Conservation (phyloP, 53 echinoderm and acorn worm genomes). For the Luidia sarsii region DNA sequence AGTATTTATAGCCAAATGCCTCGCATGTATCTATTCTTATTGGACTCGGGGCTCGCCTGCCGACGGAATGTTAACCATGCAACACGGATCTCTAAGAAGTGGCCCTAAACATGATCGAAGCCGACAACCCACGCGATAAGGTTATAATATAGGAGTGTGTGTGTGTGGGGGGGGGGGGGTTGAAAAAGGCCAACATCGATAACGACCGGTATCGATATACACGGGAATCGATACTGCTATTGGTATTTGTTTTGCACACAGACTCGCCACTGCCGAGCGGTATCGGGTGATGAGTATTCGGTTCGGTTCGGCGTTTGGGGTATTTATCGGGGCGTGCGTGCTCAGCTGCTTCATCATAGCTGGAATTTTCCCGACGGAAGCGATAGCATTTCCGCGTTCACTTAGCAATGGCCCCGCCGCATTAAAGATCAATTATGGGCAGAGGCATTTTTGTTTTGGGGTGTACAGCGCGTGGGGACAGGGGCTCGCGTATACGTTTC, state of each 20-base stretch:
- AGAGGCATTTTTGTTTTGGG: no score
- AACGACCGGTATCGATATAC: background rate
- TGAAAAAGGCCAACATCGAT: background rate
- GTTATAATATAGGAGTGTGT: background rate
- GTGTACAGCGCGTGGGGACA: no score
- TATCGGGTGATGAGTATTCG: no score
- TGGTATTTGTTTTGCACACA: no score
- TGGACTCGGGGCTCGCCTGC: no score
- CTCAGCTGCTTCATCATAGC: background rate
- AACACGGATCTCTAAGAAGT: background rate
- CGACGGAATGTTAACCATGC: slow-evolving; percentile 9
- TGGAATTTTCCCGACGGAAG: slow-evolving; percentile 33
- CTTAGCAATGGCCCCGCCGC: no score
- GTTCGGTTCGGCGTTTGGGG: no score
- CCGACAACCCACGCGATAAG: background rate
- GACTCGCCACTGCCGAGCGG: no score
- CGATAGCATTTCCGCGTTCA: background rate
- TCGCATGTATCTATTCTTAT: background rate
- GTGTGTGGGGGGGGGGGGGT: no score
- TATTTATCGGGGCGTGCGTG: background rate
- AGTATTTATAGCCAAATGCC: background rate
- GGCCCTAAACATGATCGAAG: background rate
- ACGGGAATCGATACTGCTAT: background rate
- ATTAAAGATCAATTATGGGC: no score
- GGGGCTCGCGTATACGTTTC: no score